Percentiles rank a stretch among this genome's conserved stretches.
phyloP scores from a whole-genome alignment of 2,113 vertebrate species.

The Phocoena sinus region DNA sequence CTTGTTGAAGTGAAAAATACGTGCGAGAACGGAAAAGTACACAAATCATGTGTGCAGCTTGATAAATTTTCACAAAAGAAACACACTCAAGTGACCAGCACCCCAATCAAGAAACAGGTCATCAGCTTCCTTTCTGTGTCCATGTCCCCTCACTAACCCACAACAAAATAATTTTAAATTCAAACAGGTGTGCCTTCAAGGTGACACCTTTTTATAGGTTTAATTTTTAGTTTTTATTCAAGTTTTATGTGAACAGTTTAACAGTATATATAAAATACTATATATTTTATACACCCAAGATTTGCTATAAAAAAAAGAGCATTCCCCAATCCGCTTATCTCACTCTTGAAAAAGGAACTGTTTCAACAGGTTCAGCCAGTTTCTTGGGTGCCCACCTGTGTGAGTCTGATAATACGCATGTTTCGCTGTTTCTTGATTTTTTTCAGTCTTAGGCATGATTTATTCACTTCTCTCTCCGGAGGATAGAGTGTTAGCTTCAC shows the following conservation, averaged over 20 bases:
- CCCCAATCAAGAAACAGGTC: background rate
- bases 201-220: background rate
- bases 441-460: background rate
- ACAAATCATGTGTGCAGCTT: background rate
- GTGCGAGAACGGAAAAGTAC: background rate
- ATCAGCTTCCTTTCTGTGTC: background rate
- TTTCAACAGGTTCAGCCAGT: background rate
- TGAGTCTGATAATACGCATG: background rate
- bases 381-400: background rate
- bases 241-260: background rate
- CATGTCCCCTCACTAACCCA: background rate
- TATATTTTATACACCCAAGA: background rate
- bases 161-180: background rate
- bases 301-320: background rate
- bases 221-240: background rate
- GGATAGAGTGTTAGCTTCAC: no score
- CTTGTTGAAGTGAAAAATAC: background rate
- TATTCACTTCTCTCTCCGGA: background rate
- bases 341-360: background rate
- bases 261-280: background rate
- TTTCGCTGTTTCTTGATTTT: background rate
- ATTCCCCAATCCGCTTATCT: background rate
- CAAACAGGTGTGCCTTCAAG: background rate
- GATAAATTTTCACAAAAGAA: conserved; percentile 9
- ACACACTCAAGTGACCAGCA: background rate